These are phyloP conservation scores for Emmelina monodactyla DNA, from an alignment of 2,888 invertebrate species.

Conservation along the genomic window DNA sequence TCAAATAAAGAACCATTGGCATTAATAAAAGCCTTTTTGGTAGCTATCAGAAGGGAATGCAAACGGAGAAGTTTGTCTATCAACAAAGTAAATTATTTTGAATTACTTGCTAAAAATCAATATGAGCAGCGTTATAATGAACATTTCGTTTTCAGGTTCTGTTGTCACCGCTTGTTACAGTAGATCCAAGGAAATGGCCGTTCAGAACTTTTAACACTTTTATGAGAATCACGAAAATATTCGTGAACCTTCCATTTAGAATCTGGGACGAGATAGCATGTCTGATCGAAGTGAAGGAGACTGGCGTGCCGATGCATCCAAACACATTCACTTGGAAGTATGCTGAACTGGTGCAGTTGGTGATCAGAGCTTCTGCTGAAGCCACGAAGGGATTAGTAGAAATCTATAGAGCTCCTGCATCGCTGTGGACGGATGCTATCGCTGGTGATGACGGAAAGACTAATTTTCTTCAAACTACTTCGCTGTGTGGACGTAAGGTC, in stretches of 20 bases:
- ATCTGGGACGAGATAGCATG: slow-evolving; percentile 40
- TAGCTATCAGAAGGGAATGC: slow-evolving; percentile 42
- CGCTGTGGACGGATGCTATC: slow-evolving; percentile 65
- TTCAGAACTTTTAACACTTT: slow-evolving; percentile 25
- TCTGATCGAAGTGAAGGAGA: slow-evolving; percentile 32
- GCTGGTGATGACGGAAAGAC: slow-evolving; percentile 60
- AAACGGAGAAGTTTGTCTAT: slow-evolving; percentile 45
- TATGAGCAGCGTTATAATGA: not conserved
- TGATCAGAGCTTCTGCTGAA: slow-evolving; percentile 37
- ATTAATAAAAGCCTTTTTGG: slow-evolving; percentile 50
- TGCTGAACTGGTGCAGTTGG: slow-evolving; percentile 42
- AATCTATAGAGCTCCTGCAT: slow-evolving; percentile 42
- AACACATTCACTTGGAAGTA: slow-evolving; percentile 51
- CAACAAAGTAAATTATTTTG: slow-evolving; percentile 32
- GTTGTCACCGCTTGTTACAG: slow-evolving; percentile 46
- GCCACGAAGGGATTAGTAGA: slow-evolving; percentile 34
- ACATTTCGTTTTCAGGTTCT: slow-evolving; percentile 31
- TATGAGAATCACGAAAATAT: slow-evolving; percentile 22
- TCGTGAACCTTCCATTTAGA: slow-evolving; percentile 33
- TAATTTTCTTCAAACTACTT: slow-evolving; percentile 68
- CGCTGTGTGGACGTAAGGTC: slow-evolving; percentile 73
- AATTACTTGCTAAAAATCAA: not conserved
- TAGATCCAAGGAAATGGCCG: slow-evolving; percentile 55
- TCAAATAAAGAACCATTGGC: slow-evolving; percentile 35
- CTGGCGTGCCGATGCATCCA: slow-evolving; percentile 33